These are phyloP conservation scores for Tiliacea citrago DNA, from an alignment of 2,888 invertebrate genomes.

Conservation along the genomic window DNA sequence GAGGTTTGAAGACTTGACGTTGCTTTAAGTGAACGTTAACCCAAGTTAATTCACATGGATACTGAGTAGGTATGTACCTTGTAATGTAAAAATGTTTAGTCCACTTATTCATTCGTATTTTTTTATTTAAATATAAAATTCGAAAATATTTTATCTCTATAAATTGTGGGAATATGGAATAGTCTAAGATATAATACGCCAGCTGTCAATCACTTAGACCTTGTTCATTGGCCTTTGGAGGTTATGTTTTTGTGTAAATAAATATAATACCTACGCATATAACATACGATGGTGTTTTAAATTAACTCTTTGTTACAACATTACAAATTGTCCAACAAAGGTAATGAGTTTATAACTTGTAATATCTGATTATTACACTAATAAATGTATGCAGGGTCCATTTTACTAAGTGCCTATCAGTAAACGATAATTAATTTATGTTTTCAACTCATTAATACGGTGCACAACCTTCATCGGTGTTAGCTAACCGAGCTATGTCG, in stretches of 20 bases:
- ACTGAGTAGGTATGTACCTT: neutral
- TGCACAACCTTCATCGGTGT: constrained; percentile 56
- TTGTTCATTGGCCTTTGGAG: constrained; percentile 28
- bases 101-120: neutral
- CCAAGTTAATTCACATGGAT: neutral
- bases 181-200: neutral
- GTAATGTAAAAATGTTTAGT: too few species aligned
- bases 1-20: neutral
- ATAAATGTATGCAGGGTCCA: neutral
- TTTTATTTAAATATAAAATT: neutral
- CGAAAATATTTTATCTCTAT: neutral
- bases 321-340: constrained; percentile 17
- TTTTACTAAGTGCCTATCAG: constrained; percentile 4
- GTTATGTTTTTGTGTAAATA: constrained; percentile 46
- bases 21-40: neutral
- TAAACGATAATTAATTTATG: constrained; percentile 24
- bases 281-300: neutral
- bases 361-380: neutral
- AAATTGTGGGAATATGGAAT: neutral
- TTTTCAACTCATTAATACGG: constrained; percentile 39
- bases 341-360: neutral
- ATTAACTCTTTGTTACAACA: constrained; percentile 27
- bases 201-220: constrained; percentile 17
- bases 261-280: constrained; percentile 6
- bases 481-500: constrained; percentile 56